Evolutionary conservation across 1,140 invertebrate genomes (phyloP).

Genomic region (Rhopalosiphum maidis): DNA sequence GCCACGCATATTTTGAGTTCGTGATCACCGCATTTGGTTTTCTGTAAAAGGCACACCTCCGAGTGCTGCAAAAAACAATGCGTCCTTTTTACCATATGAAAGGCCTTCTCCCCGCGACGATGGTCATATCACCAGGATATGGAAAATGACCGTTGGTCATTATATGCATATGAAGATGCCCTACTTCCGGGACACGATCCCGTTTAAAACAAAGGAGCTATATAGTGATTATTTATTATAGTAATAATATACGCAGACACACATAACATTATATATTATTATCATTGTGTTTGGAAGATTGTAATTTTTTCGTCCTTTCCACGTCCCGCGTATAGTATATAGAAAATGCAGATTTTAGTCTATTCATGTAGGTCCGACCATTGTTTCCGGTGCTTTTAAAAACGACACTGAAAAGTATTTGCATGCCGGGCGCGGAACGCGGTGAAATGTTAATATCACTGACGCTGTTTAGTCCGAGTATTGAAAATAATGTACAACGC

Average conservation of each 20-base stretch:
- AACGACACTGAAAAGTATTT: conserved; percentile 45
- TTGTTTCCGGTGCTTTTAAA: conserved; percentile 55
- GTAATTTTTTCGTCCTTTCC: conserved; percentile 42
- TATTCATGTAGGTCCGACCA: conserved; percentile 53
- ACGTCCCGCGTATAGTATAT: conserved; percentile 11
- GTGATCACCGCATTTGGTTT: neutral
- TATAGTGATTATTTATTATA: conserved; percentile 48
- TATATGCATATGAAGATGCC: conserved; percentile 58
- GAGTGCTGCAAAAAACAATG: conserved; percentile 21
- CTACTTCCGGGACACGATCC: conserved; percentile 57
- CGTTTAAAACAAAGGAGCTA: conserved; percentile 49
- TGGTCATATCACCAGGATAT: conserved; percentile 1
- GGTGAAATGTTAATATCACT: neutral
- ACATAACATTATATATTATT: conserved; percentile 51
- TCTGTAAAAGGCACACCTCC: conserved; percentile 10
- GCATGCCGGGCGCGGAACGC: neutral
- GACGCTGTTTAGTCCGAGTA: neutral
- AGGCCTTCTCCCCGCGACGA: neutral
- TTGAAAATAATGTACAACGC: neutral
- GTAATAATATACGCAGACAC: conserved; percentile 6
- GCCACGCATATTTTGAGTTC: neutral
- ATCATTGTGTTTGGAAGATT: conserved; percentile 53
- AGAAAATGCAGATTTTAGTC: conserved; percentile 55
- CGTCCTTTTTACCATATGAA: conserved; percentile 49
- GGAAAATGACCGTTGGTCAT: conserved; percentile 56